Conservation (phyloP, 2,113 vertebrate species). For the Propithecus coquereli region DNA sequence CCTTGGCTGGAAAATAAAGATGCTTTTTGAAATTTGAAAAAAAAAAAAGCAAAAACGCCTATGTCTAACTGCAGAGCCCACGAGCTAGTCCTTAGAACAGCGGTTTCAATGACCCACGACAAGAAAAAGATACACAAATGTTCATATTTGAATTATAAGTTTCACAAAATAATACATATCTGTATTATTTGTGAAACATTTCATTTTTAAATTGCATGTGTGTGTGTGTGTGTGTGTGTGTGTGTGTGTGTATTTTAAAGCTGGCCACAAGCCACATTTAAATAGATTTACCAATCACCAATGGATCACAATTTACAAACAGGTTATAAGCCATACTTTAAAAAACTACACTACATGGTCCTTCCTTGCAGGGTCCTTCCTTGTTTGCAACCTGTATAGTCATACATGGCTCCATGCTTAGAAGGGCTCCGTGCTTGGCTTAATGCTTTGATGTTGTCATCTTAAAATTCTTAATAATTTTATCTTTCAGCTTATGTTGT, state of each 20-base stretch:
- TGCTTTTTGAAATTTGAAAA: conserved; percentile 57
- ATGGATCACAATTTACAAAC: neutral
- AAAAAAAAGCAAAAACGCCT: too few relatives aligned
- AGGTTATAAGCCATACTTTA: neutral
- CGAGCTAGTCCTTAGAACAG: neutral
- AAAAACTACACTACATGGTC: neutral
- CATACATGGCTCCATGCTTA: neutral
- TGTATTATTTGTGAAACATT: neutral
- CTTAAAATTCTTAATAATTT: neutral
- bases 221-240: neutral
- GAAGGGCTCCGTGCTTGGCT: neutral
- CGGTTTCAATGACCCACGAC: neutral
- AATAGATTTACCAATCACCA: neutral
- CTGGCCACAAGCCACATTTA: neutral
- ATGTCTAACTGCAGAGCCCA: neutral
- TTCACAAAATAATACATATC: conserved; percentile 1
- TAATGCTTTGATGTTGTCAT: neutral
- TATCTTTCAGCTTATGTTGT: neutral
- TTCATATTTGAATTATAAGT: neutral
- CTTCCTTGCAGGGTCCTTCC: neutral
- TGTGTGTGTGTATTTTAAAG: neutral
- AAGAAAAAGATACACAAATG: neutral
- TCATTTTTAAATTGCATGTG: neutral
- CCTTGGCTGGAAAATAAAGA: conserved; percentile 46
- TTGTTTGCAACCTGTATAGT: neutral